A percentile compares a stretch with the other conserved stretches of the same genome.
phyloP scores from a whole-genome alignment of 2,888 invertebrate genomes.

The Pachliopta kotzebuea region DNA sequence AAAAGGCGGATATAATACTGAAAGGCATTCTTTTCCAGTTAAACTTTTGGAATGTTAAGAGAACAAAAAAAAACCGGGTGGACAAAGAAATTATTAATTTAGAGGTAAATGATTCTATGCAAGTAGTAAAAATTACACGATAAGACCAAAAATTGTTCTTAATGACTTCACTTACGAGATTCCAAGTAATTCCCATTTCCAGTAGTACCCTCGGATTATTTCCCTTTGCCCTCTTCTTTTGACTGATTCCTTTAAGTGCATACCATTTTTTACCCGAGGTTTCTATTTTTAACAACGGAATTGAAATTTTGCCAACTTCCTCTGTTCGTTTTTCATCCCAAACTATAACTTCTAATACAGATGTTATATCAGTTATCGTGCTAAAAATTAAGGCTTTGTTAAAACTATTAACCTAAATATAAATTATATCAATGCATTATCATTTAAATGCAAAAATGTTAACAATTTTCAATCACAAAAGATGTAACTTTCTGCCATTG shows the following conservation, averaged over 20 bases:
- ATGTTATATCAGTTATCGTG: slow-evolving; percentile 94
- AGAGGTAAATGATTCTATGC: neutral
- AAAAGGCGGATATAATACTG: too few relatives aligned
- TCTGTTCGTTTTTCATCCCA: slow-evolving; percentile 98
- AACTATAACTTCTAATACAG: slow-evolving; percentile 93
- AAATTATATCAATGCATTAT: neutral
- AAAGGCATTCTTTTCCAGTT: too few relatives aligned
- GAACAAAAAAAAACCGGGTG: too few relatives aligned
- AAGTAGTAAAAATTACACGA: neutral
- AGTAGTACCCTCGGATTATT: slow-evolving; percentile 89
- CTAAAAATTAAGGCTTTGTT: slow-evolving; percentile 59
- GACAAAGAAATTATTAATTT: too few relatives aligned
- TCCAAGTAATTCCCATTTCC: slow-evolving; percentile 94
- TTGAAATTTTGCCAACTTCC: slow-evolving; percentile 93
- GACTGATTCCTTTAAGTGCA: slow-evolving; percentile 94
- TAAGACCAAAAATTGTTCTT: slow-evolving; percentile 2
- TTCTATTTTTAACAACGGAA: slow-evolving; percentile 90
- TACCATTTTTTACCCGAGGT: slow-evolving; percentile 96
- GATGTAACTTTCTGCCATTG: too few relatives aligned
- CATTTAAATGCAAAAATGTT: too few relatives aligned
- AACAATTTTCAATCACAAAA: too few relatives aligned
- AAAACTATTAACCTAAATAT: neutral
- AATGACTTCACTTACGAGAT: slow-evolving; percentile 81
- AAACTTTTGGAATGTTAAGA: too few relatives aligned
- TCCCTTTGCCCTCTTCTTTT: slow-evolving; percentile 92